Percentiles rank a stretch among this genome's conserved stretches.
These are phyloP conservation scores for Discoglossus pictus DNA, from an alignment of 2,797 vertebrate species.

Conservation along the genomic window DNA sequence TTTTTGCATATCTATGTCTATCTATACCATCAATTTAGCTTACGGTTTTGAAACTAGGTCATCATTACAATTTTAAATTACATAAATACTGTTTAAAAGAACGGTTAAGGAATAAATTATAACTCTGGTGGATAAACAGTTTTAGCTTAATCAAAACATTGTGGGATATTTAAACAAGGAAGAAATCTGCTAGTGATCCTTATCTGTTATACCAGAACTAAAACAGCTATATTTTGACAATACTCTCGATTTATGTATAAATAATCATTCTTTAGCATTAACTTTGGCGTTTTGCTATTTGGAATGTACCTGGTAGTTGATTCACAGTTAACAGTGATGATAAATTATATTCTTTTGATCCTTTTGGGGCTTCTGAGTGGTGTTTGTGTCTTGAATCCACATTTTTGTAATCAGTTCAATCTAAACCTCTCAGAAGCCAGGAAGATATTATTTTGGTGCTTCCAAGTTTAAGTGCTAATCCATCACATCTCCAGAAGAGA, in stretches of 20 bases:
- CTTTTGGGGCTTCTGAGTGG: slow-evolving; percentile 33
- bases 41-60: too few species aligned
- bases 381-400: slow-evolving; percentile 36
- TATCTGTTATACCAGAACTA: slow-evolving; percentile 71
- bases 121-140: slow-evolving; percentile 26
- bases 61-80: too few species aligned
- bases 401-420: slow-evolving; percentile 49
- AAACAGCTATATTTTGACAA: slow-evolving; percentile 72
- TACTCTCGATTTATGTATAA: slow-evolving; percentile 64
- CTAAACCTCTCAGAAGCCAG: slow-evolving; percentile 44
- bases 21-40: too few species aligned
- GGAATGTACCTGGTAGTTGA: slow-evolving; percentile 31
- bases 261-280: slow-evolving; percentile 55
- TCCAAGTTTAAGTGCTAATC: slow-evolving; percentile 49
- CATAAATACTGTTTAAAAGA: too few species aligned
- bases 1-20: too few species aligned
- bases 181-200: slow-evolving; percentile 66
- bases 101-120: slow-evolving; percentile 28
- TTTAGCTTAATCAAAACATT: slow-evolving; percentile 27
- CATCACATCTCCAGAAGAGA: slow-evolving; percentile 33
- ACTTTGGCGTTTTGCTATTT: slow-evolving; percentile 20
- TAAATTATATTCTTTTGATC: slow-evolving; percentile 32
- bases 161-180: slow-evolving; percentile 54
- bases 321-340: slow-evolving; percentile 28
- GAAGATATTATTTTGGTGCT: slow-evolving; percentile 44